Evolutionary conservation across 2,113 vertebrate genomes (phyloP).

Genomic region (Campylorhamphus procurvoides): DNA sequence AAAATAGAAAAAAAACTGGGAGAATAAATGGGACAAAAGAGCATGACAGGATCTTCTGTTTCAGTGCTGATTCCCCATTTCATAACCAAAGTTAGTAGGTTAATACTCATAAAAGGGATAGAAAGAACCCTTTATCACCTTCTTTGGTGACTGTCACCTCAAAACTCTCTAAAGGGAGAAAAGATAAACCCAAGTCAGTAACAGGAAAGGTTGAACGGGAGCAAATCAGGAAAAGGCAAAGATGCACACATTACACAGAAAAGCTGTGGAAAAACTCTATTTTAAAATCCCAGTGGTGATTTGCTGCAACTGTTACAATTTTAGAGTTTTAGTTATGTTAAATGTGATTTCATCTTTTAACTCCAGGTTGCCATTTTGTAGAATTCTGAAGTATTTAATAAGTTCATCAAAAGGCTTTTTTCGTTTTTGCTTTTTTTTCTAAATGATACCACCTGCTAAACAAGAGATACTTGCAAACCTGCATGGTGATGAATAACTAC

Average conservation of each 20-base stretch:
- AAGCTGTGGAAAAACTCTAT: background rate
- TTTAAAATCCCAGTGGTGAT: background rate
- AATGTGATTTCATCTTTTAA: background rate
- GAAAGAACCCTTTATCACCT: constrained; percentile 99
- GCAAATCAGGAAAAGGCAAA: constrained; percentile 72
- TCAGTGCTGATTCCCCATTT: constrained; percentile 91
- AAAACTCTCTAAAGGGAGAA: constrained; percentile 99
- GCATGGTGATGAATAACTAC: background rate
- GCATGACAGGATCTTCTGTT: constrained; percentile 88
- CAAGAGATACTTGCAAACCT: background rate
- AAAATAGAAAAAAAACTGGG: constrained; percentile 74
- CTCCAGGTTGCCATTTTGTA: background rate
- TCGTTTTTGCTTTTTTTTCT: background rate
- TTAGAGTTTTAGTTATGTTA: background rate
- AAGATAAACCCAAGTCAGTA: constrained; percentile 97
- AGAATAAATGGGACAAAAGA: constrained; percentile 79
- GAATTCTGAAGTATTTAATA: background rate
- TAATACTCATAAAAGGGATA: constrained; percentile 90
- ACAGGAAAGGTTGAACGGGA: constrained; percentile 78
- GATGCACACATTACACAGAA: constrained; percentile 65
- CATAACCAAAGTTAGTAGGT: constrained; percentile 94
- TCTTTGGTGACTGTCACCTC: constrained; percentile 99
- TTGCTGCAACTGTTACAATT: background rate
- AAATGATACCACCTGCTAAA: background rate
- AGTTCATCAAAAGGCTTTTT: background rate